Evolutionary conservation across 2,888 invertebrate genomes (phyloP).

Genomic region (Brachycybe producta): DNA sequence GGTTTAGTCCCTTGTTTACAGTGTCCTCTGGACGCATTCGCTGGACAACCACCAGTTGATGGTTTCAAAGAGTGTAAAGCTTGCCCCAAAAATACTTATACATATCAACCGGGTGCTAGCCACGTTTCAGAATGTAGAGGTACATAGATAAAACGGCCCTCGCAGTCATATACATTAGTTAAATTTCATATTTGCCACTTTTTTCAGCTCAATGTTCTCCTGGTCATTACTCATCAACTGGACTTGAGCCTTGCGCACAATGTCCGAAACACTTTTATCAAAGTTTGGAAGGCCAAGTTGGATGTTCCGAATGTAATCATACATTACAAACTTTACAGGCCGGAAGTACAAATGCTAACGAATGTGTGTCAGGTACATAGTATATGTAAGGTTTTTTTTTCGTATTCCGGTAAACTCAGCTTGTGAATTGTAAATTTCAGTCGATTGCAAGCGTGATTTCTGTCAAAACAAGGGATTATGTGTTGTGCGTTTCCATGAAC

Average conservation of each 20-base stretch:
- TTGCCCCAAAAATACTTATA: constrained; percentile 77
- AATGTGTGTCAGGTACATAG: constrained; percentile 51
- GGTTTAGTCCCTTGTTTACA: constrained; percentile 86
- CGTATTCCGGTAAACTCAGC: no score
- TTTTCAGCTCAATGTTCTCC: constrained; percentile 62
- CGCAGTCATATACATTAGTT: not conserved
- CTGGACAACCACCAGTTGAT: constrained; percentile 70
- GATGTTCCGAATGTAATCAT: constrained; percentile 79
- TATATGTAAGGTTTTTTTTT: not conserved
- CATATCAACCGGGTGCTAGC: constrained; percentile 81
- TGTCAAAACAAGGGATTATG: constrained; percentile 87
- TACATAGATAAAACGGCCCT: constrained; percentile 19
- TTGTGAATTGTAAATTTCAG: constrained; percentile 28
- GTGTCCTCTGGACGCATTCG: constrained; percentile 84
- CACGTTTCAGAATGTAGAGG: constrained; percentile 63
- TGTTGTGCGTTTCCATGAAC: constrained; percentile 72
- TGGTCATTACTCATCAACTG: constrained; percentile 84
- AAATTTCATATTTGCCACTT: not conserved
- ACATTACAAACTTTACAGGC: constrained; percentile 72
- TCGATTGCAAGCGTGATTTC: constrained; percentile 72
- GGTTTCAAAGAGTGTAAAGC: constrained; percentile 89
- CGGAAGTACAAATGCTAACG: constrained; percentile 67
- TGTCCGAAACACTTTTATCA: constrained; percentile 90
- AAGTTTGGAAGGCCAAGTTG: constrained; percentile 64
- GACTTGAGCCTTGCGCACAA: constrained; percentile 80